A percentile compares a stretch with the other conserved stretches of the same genome.
Conservation (phyloP, 2,888 invertebrate species). For the Pachycephus smyrnensis region DNA sequence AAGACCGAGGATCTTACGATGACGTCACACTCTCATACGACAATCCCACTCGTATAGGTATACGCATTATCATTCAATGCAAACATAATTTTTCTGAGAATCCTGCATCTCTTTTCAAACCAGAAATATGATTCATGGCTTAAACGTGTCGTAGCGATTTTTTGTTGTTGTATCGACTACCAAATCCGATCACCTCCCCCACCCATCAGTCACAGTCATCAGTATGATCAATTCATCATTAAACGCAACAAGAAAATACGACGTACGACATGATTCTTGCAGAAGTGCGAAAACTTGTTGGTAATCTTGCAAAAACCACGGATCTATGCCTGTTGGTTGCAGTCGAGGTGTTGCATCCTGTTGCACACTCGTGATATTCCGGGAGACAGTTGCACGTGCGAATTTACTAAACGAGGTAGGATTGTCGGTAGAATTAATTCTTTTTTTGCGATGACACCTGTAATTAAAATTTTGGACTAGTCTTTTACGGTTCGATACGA, state of each 20-base stretch:
- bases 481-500: neutral
- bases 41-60: too few species aligned
- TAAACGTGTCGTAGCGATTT: too few species aligned
- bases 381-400: neutral
- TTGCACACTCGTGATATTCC: neutral
- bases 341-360: neutral
- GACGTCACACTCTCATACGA: too few species aligned
- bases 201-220: neutral
- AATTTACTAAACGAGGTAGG: neutral
- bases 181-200: neutral
- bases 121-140: too few species aligned
- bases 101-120: too few species aligned
- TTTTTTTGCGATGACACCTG: neutral
- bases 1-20: too few species aligned
- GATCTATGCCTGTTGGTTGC: neutral
- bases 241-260: neutral
- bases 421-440: neutral
- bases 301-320: neutral
- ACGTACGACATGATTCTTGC: too few species aligned
- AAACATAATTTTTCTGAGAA: too few species aligned
- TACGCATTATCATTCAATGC: too few species aligned
- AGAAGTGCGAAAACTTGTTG: neutral
- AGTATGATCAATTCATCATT: neutral
- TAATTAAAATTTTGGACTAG: neutral
- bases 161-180: neutral